Base-by-base conservation (phyloP, 37 sponge, comb jelly and placozoan species). In the Bolinopsis microptera region DNA sequence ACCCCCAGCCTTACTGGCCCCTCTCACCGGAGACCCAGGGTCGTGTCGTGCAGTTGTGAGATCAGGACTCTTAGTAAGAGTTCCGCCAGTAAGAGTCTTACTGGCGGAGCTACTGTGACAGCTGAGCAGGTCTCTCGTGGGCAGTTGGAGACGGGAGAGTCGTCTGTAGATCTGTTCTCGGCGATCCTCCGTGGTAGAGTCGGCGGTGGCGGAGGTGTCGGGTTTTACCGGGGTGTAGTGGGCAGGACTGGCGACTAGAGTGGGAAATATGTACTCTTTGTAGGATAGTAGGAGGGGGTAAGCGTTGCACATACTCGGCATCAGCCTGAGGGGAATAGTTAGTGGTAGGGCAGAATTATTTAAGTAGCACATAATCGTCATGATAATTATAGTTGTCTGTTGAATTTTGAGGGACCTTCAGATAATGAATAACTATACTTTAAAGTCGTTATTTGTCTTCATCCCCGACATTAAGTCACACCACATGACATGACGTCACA, bases 261-360 rank as follows among this genome's bases (percentile, higher is more conserved):
- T 48, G 5, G 61, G 61, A 13, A 48, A 48, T 48, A 48, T 48
- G 61, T 48, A 48, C 61, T 48, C 61, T 48, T 48, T 48, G 80
- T 77, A 77, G 37, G 80, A 27, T 77, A 77, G 28, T 3, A 77
- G 18, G 33, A 77, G 80, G 80, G 80, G 80, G 37, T 34, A 16
- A 18, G 80, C 34, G 80, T 77, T 77, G 21, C 33, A 77, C 80
- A 77, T 77, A 36, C 80, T 32, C 36, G 80, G 80, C 18, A 77
- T 32, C 36, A 77, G 21, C 37, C 80, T 77, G 80, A 32, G 1
- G 80, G 0, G 26, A 28, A 8, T 24, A 23, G 74, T 48, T 48
- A n/a, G n/a, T n/a, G n/a, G n/a, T n/a, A n/a, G n/a, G n/a, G n/a
- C n/a, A n/a, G n/a, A n/a, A n/a, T n/a, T n/a, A n/a, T n/a, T n/a